Percentiles rank a stretch among this genome's conserved stretches.
These are phyloP conservation scores for Troides helena DNA, from an alignment of 2,888 invertebrate genomes.

Conservation along the genomic window DNA sequence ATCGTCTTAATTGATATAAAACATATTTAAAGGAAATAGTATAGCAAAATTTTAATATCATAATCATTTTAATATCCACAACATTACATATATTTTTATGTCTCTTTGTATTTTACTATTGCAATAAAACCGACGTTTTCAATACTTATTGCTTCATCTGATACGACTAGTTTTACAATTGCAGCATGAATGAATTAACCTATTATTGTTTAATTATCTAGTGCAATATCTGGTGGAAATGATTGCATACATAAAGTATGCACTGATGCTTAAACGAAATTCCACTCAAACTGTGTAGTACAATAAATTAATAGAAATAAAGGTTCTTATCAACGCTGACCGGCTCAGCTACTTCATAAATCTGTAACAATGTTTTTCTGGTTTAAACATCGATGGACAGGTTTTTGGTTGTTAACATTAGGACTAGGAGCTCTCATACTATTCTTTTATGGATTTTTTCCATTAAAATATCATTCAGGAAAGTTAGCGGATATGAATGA, in stretches of 20 bases:
- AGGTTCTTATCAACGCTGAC: neutral
- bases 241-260: slow-evolving; percentile 22
- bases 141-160: slow-evolving; percentile 6
- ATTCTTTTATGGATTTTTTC: slow-evolving; percentile 83
- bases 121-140: neutral
- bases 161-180: slow-evolving; percentile 7
- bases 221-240: slow-evolving; percentile 22
- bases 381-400: slow-evolving; percentile 69
- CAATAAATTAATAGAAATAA: neutral
- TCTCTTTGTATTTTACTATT: neutral
- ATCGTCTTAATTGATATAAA: neutral
- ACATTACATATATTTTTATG: neutral
- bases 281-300: neutral
- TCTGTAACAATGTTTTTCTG: slow-evolving; percentile 57
- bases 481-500: slow-evolving; percentile 71
- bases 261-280: slow-evolving; percentile 20
- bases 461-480: slow-evolving; percentile 76
- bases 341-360: slow-evolving; percentile 2
- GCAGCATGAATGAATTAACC: slow-evolving; percentile 20
- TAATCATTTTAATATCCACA: neutral
- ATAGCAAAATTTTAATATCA: neutral
- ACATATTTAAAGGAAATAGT: neutral
- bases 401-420: slow-evolving; percentile 62
- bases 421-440: slow-evolving; percentile 63
- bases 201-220: slow-evolving; percentile 4